phyloP scores from a whole-genome alignment of 2,888 invertebrate species.

The Apodemia zela region DNA sequence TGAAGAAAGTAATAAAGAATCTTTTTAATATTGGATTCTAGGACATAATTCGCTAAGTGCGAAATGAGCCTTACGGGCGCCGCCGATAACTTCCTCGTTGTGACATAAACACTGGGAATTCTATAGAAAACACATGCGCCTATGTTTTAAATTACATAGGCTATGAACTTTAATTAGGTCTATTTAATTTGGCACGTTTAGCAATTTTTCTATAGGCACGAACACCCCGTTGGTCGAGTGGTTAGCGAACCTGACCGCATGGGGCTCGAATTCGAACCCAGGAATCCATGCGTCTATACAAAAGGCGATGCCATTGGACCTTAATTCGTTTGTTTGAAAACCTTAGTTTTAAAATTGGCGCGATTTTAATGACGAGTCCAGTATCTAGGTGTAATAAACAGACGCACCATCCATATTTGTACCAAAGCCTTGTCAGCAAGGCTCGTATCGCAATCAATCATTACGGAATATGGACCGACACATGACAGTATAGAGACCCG shows the following conservation, averaged over 20 bases:
- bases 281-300: no score
- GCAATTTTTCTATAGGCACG: no score
- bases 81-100: constrained; percentile 8
- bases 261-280: no score
- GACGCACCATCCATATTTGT: neutral
- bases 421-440: neutral
- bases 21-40: no score
- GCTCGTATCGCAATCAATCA: neutral
- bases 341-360: no score
- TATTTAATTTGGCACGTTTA: no score
- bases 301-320: no score
- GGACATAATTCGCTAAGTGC: neutral
- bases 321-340: no score
- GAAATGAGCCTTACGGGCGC: neutral
- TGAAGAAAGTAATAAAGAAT: no score
- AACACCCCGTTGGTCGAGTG: no score
- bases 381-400: neutral
- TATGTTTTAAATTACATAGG: neutral
- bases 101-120: constrained; percentile 10
- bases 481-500: neutral
- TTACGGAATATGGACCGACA: neutral
- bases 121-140: neutral
- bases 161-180: neutral
- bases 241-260: no score
- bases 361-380: no score